Conservation (phyloP, 2,113 vertebrate species). For the Solenodon paradoxus region DNA sequence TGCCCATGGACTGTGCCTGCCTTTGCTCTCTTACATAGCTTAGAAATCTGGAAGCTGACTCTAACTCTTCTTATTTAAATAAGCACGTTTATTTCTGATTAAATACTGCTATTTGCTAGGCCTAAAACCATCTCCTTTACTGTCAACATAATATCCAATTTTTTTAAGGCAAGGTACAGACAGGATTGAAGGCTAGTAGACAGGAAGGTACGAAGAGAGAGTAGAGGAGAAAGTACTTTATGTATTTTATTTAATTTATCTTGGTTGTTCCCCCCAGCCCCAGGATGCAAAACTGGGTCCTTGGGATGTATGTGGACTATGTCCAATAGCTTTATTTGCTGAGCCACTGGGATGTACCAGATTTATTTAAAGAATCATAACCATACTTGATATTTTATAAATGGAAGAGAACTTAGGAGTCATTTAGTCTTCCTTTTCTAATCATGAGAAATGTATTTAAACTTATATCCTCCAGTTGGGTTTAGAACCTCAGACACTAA, state of each 20-base stretch:
- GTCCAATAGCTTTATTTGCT: too few relatives aligned
- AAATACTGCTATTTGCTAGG: neutral
- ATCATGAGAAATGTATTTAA: neutral
- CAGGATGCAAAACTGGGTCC: too few relatives aligned
- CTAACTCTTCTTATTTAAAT: neutral
- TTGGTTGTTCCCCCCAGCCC: too few relatives aligned
- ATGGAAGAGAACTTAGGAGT: neutral
- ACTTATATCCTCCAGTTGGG: neutral
- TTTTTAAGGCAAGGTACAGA: too few relatives aligned
- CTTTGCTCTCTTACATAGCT: neutral
- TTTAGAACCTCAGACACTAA: neutral
- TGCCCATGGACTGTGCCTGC: neutral
- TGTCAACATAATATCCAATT: neutral
- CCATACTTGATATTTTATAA: constrained; percentile 24
- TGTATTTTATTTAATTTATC: too few relatives aligned
- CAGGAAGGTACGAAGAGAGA: too few relatives aligned
- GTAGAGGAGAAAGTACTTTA: too few relatives aligned
- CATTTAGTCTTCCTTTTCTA: neutral
- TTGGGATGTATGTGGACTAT: too few relatives aligned
- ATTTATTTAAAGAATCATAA: neutral
- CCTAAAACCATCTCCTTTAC: neutral
- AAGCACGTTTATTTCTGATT: neutral
- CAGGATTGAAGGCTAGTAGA: too few relatives aligned
- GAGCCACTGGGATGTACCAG: too few relatives aligned
- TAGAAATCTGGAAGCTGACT: neutral